phyloP scores from a whole-genome alignment of 1,140 invertebrate genomes.

The Ostrea edulis region DNA sequence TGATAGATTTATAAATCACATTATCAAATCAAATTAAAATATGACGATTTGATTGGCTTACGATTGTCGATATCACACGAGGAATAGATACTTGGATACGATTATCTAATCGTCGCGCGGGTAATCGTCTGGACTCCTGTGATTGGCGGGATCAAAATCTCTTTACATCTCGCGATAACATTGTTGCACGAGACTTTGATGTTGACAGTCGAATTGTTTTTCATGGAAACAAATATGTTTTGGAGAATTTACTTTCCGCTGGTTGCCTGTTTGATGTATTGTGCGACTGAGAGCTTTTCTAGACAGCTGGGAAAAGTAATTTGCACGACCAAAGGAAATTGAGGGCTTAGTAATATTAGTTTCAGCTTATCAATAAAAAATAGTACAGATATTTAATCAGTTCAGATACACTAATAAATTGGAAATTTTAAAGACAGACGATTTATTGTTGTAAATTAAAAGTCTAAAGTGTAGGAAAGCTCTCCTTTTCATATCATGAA shows the following conservation, averaged over 20 bases:
- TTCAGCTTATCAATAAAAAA: conserved; percentile 38
- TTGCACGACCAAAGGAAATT: conserved; percentile 34
- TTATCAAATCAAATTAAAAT: conserved; percentile 36
- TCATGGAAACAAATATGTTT: conserved; percentile 36
- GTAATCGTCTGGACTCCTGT: conserved; percentile 28
- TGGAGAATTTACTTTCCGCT: conserved; percentile 32
- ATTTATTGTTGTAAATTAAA: conserved; percentile 34
- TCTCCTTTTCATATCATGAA: not conserved
- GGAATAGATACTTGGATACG: conserved; percentile 38
- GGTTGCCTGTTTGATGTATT: conserved; percentile 23
- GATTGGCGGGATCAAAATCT: conserved; percentile 38
- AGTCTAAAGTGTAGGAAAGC: not conserved
- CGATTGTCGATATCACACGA: conserved; percentile 29
- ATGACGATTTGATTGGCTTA: conserved; percentile 30
- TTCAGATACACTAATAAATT: conserved; percentile 33
- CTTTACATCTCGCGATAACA: conserved; percentile 38
- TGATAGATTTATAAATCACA: conserved; percentile 30
- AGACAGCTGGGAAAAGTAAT: conserved; percentile 36
- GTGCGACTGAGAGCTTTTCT: conserved; percentile 30
- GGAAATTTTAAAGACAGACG: conserved; percentile 28
- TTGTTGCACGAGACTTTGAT: conserved; percentile 24
- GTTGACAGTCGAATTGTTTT: conserved; percentile 37
- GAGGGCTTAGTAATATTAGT: conserved; percentile 38
- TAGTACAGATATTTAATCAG: conserved; percentile 36
- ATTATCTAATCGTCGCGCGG: conserved; percentile 36